A percentile compares a stretch with the other conserved stretches of the same genome.
These are phyloP conservation scores for Holotrichia oblita DNA, from an alignment of 1,140 invertebrate genomes.

Conservation along the genomic window DNA sequence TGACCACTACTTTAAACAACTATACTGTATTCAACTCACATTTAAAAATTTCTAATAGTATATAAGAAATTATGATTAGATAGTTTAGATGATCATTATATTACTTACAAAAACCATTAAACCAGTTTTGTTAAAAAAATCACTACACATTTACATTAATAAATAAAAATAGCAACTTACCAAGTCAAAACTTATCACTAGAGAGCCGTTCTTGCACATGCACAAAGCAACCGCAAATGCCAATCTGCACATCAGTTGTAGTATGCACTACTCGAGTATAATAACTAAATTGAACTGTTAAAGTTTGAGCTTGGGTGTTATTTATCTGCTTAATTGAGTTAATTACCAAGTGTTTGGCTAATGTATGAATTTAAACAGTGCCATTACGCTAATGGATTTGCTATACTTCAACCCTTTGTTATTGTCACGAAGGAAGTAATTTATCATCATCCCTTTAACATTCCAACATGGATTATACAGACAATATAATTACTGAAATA, in stretches of 20 bases:
- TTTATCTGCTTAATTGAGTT: slow-evolving; percentile 34
- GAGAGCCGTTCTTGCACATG: not conserved
- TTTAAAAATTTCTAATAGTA: too few species aligned
- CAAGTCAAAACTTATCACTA: not conserved
- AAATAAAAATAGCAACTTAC: slow-evolving; percentile 14
- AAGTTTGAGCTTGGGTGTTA: slow-evolving; percentile 1
- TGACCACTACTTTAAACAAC: too few species aligned
- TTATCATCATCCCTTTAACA: slow-evolving; percentile 26
- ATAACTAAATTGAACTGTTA: slow-evolving; percentile 30
- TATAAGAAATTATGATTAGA: too few species aligned
- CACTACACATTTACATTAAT: not conserved
- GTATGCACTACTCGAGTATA: not conserved
- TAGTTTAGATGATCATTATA: too few species aligned
- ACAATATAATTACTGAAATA: slow-evolving; percentile 31
- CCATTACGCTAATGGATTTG: slow-evolving; percentile 31
- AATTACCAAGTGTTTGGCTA: slow-evolving; percentile 24
- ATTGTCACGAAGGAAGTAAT: not conserved
- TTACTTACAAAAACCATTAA: too few species aligned
- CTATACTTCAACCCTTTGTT: slow-evolving; percentile 31
- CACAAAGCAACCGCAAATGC: slow-evolving; percentile 6
- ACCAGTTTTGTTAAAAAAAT: too few species aligned
- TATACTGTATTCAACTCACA: too few species aligned
- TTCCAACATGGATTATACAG: not conserved
- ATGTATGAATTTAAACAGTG: slow-evolving; percentile 25
- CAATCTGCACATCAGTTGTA: slow-evolving; percentile 27